Evolutionary conservation across 2,888 invertebrate genomes (phyloP).

Genomic region (Hirudinaria manillensis): DNA sequence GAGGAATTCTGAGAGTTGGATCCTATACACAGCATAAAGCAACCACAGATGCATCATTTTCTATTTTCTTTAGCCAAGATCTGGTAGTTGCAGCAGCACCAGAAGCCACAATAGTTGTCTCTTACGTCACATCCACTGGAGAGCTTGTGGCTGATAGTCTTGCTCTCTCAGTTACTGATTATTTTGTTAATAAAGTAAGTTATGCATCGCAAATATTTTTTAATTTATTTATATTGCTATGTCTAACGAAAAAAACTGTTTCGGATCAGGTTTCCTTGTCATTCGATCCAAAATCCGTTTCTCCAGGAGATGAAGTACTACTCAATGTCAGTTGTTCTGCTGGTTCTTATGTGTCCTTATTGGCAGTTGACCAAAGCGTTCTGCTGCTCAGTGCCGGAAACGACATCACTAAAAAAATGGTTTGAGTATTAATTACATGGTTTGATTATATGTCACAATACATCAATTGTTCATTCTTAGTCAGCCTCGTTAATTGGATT

Average conservation of each 20-base stretch:
- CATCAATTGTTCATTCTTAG: too few relatives aligned
- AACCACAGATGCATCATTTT: background rate
- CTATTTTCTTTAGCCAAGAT: background rate
- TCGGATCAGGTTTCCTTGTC: conserved; percentile 31
- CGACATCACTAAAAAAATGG: conserved; percentile 33
- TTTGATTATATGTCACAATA: too few relatives aligned
- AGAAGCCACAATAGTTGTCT: conserved; percentile 26
- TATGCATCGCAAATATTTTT: background rate
- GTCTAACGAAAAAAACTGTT: background rate
- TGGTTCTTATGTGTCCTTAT: conserved; percentile 22
- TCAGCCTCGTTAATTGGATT: too few relatives aligned
- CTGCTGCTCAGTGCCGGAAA: conserved; percentile 32
- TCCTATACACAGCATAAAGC: too few relatives aligned
- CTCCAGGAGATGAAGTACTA: conserved; percentile 26
- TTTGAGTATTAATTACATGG: too few relatives aligned
- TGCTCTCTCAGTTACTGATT: conserved; percentile 23
- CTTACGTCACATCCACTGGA: conserved; percentile 16
- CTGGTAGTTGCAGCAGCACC: conserved; percentile 27
- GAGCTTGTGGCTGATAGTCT: conserved; percentile 32
- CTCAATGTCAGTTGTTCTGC: conserved; percentile 17
- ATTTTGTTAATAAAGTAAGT: conserved; percentile 21
- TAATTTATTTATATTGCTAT: background rate
- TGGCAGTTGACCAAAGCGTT: conserved; percentile 34
- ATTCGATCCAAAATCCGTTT: conserved; percentile 25
- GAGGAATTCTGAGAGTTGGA: too few relatives aligned